Conservation (phyloP, 1,140 invertebrate species). For the Musca vetustissima region DNA sequence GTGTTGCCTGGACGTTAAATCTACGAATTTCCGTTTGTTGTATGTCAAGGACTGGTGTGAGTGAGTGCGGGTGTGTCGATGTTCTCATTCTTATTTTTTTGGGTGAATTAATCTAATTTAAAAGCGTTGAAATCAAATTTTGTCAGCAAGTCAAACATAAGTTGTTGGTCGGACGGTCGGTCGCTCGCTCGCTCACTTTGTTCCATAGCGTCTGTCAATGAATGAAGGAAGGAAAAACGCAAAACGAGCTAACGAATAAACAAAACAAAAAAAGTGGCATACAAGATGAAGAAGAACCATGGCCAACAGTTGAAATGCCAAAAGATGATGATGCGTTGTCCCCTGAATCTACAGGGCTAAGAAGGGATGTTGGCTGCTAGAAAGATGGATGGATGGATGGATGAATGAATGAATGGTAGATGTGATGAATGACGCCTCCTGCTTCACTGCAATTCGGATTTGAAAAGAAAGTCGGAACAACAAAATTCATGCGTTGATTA, state of each 20-base stretch:
- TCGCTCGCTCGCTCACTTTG: too few species aligned
- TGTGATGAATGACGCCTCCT: not conserved
- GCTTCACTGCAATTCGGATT: too few species aligned
- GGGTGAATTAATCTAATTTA: slow-evolving; percentile 19
- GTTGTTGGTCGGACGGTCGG: not conserved
- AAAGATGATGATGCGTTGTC: too few species aligned
- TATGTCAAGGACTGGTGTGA: too few species aligned
- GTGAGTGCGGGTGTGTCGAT: not conserved
- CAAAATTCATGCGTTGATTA: slow-evolving; percentile 8
- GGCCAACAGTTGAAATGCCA: too few species aligned
- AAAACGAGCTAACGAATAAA: slow-evolving; percentile 1
- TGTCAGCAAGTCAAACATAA: slow-evolving; percentile 17
- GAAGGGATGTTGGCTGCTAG: not conserved
- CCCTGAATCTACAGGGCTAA: not conserved
- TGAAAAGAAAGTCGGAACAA: too few species aligned
- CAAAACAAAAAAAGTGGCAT: not conserved
- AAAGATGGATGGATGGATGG: not conserved
- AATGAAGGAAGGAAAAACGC: not conserved
- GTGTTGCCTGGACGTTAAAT: too few species aligned
- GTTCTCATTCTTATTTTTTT: slow-evolving; percentile 4
- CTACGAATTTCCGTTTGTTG: too few species aligned
- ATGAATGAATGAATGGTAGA: not conserved
- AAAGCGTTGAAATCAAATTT: slow-evolving; percentile 24
- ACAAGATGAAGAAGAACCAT: too few species aligned
- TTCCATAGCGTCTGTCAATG: not conserved